These are phyloP conservation scores for Druceiella hillmani DNA, from an alignment of 2,888 invertebrate genomes.

Conservation along the genomic window DNA sequence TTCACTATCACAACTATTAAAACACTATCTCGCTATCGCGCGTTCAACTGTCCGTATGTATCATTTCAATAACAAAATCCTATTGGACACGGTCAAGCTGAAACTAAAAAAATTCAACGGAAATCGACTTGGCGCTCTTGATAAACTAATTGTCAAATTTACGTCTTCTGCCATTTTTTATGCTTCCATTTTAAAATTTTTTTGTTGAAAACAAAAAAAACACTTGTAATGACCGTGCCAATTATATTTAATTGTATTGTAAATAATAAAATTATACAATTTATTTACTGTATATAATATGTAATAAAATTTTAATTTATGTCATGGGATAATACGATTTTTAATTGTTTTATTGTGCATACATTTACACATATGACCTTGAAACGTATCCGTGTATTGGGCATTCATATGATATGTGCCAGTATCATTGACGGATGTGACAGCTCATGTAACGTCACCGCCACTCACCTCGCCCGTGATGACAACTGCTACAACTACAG, in stretches of 20 bases:
- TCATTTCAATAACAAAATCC: constrained; percentile 31
- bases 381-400: constrained; percentile 21
- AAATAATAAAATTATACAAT: constrained; percentile 30
- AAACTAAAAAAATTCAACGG: constrained; percentile 49
- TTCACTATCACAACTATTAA: too few species aligned
- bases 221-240: constrained; percentile 27
- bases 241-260: constrained; percentile 26
- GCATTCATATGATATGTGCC: constrained; percentile 6
- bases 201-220: constrained; percentile 19
- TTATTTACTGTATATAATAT: neutral
- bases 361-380: neutral
- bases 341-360: neutral
- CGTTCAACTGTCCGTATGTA: constrained; percentile 15
- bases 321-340: neutral
- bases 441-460: constrained; percentile 49
- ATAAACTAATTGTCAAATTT: too few species aligned
- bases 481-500: constrained; percentile 35
- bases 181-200: constrained; percentile 37
- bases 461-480: constrained; percentile 45
- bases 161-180: constrained; percentile 23
- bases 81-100: constrained; percentile 46
- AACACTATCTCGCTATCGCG: constrained; percentile 10
- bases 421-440: constrained; percentile 53
- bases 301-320: neutral
- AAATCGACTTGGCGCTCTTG: too few species aligned